Evolutionary conservation across 2,113 vertebrate genomes (phyloP), one percentile per base, ranked within the genome.

Genomic region (Probosciger aterrimus): DNA sequence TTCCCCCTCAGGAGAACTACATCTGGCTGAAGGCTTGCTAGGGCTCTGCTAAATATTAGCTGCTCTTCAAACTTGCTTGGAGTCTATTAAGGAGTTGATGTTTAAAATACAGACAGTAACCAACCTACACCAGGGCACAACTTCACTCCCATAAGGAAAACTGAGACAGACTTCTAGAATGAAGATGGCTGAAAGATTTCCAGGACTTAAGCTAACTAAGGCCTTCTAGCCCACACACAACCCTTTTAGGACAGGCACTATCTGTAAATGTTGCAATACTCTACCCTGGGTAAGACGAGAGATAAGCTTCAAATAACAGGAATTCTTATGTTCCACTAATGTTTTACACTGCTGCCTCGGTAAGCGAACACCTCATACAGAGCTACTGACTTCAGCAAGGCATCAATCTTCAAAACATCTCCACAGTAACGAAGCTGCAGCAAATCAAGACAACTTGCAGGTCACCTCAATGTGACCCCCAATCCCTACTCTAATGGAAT

Each of bases 271-370:
- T 50, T 89, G 74, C 31, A 76, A 62, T 78, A 89, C 7, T 13
- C 59, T 67, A 28, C 31, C 23, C 62, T 23, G 28, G 33, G 69
- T 86, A 65, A 88, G 41, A 92, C 35, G 43, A 82, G 59, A 86
- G 92, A 73, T 39, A 79, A 87, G 70, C 92, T 74, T 93, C 83
- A 92, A 78, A 69, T 69, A 85, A 78, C 70, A 84, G 39, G 60
- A 65, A 82, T 81, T 76, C 86, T 86, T 64, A 73, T 5, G 28
- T n/a, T 85, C 44, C 4, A 2, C 30, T 82, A 8, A 71, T 47
- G 41, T 82, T 76, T 68, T 87, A 81, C 59, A 41, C 0, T 76
- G 70, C 80, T 88, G 81, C 28, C 59, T 44, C 14, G 0, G 73
- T 57, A 80, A 84, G 49, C 10, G 10, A 83, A 86, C 62, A 62